Base-by-base conservation (phyloP, 2,888 invertebrate genomes). In the Synanthedon myopaeformis region DNA sequence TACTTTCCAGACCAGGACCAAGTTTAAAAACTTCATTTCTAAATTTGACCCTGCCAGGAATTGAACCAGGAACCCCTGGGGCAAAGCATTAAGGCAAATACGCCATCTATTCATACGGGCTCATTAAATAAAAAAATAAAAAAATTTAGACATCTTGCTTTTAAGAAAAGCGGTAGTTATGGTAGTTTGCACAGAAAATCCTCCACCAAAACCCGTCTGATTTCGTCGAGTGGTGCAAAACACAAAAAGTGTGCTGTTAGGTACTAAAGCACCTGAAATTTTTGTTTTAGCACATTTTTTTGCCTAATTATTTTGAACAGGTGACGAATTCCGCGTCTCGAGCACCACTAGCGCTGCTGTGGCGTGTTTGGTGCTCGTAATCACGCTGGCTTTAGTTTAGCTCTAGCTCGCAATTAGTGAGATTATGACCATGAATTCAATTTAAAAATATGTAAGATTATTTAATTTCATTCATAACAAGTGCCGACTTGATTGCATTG, bases 261-360 rank as follows among this genome's bases (percentile, higher is more conserved):
- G 75, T 71, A 67, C 69, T 67, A 67, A 76, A 72, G 76, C 82
- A 79, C 80, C 80, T 74, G 76, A 61, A 5, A 76, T 80, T 86
- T 85, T 86, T 87, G 83, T 86, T 85, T 81, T 82, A 71, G 70
- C 75, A 70, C 76, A 79, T 81, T 86, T 87, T 87, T 88, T 88
- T 88, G 86, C 84, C 88, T 88, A 88, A 88, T 88, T 88, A 88
- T 88, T 88, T 87, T 82, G 78, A 85, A 85, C 86, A 86, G 86
- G 86, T 86, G 86, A 86, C 86, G 86, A 84, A 83, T 81, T 80
- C 72, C 73, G 65, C 74, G 83, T 83, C 84, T 85, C 79, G 72
- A 86, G 86, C 67, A 78, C 80, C 80, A 74, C 80, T 77, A 76
- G 52, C 57, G 62, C 59, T 67, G 62, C 59, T 67, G 71, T 73